Evolutionary conservation across 2,888 invertebrate species (phyloP), one percentile per base, ranked within the genome.

Genomic region (Eurytoma adleriae): DNA sequence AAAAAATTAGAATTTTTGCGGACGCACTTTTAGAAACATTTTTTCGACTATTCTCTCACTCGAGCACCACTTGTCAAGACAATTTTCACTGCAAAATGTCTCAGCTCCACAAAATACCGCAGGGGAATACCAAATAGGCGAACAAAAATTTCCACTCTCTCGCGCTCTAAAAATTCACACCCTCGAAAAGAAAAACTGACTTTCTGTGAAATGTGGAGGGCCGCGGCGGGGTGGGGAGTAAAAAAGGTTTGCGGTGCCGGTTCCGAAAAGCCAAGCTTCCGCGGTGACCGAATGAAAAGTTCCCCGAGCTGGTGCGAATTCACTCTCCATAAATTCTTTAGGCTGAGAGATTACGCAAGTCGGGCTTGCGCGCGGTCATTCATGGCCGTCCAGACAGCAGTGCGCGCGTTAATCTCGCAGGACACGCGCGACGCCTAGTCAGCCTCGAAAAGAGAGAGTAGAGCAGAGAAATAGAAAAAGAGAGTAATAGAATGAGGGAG

Each of bases 321-420:
- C 64, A 14, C 57, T 74, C 57, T 48, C 74, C 74, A 74, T 74
- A 67, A 66, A 74, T 74, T 74, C 74, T 67, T 74, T 57, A 27
- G 74, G 24, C 64, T 18, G 27, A 70, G 70, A 74, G 66, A 74
- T 67, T 67, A 67, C 57, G 74, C 74, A 59, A 67, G 74, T 74
- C 57, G 50, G 24, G 59, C 24, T 61, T 48, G 57, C 48, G 20
- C 48, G 48, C 61, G 78, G 78, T 72, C 78, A 78, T 78, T 72
- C 40, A 67, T 66, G 66, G n/a, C 7, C 48, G 56, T n/a, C 50
- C 56, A 16, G 62, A 57, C 64, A 57, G 20, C 27, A 13, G 61
- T 14, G 48, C 14, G 66, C 72, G 56, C 78, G 68, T 79, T 79
- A 79, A 79, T 79, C 69, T 73, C 61, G 27, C 68, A 72, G 77